These are phyloP conservation scores for Menidia menidia DNA, from an alignment of 2,797 vertebrate genomes.

Conservation along the genomic window DNA sequence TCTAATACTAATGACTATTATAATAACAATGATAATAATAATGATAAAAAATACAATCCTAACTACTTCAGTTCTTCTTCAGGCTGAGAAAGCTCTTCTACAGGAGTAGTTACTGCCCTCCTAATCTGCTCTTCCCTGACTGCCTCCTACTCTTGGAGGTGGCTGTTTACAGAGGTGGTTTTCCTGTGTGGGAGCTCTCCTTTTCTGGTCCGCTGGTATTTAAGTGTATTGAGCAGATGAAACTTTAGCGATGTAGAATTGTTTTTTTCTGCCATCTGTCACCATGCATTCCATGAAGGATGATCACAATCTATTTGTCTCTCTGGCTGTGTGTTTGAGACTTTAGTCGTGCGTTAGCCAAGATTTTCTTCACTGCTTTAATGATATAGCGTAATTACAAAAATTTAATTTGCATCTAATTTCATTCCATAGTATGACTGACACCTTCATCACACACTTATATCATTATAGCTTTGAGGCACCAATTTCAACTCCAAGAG, in stretches of 20 bases:
- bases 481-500: background rate
- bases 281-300: conserved; percentile 27
- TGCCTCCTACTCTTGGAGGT: conserved; percentile 45
- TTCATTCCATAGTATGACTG: conserved; percentile 1
- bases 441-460: conserved; percentile 2
- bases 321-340: conserved; percentile 17
- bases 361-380: background rate
- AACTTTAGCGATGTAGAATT: conserved; percentile 4
- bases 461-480: background rate
- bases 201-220: conserved; percentile 39
- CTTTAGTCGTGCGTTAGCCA: conserved; percentile 2
- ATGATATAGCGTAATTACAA: background rate
- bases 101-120: conserved; percentile 14
- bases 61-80: background rate
- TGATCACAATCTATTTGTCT: conserved; percentile 24
- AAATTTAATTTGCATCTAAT: background rate
- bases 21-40: too few species aligned
- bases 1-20: too few species aligned
- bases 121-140: conserved; percentile 10
- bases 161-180: conserved; percentile 27
- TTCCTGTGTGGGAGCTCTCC: conserved; percentile 52
- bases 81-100: conserved; percentile 6
- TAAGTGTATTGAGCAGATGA: conserved; percentile 35
- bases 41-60: background rate
- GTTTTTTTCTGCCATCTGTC: conserved; percentile 25